These are phyloP conservation scores for Pteronura brasiliensis DNA, from an alignment of 2,113 vertebrate species.

Conservation along the genomic window DNA sequence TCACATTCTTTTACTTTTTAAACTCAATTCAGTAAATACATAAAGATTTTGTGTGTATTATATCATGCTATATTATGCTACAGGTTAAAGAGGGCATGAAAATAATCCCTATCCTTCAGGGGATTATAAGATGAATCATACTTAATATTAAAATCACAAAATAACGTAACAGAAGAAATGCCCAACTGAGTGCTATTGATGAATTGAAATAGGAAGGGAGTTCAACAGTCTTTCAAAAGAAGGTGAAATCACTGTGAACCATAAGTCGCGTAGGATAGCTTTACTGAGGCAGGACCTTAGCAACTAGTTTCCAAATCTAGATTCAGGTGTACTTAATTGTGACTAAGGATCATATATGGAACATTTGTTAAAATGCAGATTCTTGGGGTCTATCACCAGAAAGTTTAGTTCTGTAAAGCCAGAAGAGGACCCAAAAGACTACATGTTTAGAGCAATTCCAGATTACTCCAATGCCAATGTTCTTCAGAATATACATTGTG, in stretches of 20 bases:
- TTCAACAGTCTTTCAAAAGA: neutral
- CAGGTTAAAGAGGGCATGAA: neutral
- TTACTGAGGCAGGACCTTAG: neutral
- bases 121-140: slow-evolving; percentile 29
- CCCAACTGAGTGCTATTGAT: neutral
- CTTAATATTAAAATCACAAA: neutral
- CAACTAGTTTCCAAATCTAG: neutral
- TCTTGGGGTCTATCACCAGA: neutral
- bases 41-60: neutral
- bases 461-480: neutral
- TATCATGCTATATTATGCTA: neutral
- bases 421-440: neutral
- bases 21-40: neutral
- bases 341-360: neutral
- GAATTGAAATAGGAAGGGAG: neutral
- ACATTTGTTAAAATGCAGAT: slow-evolving; percentile 1
- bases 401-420: neutral
- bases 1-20: neutral
- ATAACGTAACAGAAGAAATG: neutral
- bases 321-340: neutral
- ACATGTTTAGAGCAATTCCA: neutral
- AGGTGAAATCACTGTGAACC: neutral
- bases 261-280: neutral
- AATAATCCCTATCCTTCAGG: neutral
- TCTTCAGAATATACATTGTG: neutral